phyloP scores from a whole-genome alignment of 2,888 invertebrate genomes.

The Dryococelus australis region DNA sequence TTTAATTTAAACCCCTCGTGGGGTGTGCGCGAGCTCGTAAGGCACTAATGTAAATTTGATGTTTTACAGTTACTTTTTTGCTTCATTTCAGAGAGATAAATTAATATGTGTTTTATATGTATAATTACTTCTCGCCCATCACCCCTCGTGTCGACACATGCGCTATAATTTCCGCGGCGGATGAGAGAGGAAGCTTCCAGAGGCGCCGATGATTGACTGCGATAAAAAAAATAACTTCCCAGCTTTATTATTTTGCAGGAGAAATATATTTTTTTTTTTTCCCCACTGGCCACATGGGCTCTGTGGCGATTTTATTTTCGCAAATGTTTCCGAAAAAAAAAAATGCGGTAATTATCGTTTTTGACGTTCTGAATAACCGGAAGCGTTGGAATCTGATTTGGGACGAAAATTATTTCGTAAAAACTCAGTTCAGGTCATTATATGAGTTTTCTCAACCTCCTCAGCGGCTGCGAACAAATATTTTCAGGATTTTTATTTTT shows the following conservation, averaged over 20 bases:
- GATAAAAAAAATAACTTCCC: not conserved
- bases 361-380: not conserved
- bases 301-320: not conserved
- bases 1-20: constrained; percentile 11
- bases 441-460: not conserved
- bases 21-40: not conserved
- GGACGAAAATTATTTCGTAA: not conserved
- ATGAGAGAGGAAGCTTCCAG: not conserved
- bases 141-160: not conserved
- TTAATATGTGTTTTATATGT: constrained; percentile 25
- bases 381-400: not conserved
- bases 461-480: too few relatives aligned
- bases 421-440: not conserved
- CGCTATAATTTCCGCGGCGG: constrained; percentile 3
- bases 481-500: too few relatives aligned
- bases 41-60: constrained; percentile 30
- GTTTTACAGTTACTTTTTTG: constrained; percentile 13
- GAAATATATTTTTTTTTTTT: not conserved
- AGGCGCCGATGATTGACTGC: constrained; percentile 1
- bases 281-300: not conserved
- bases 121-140: constrained; percentile 26
- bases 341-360: not conserved
- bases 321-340: not conserved
- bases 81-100: constrained; percentile 21
- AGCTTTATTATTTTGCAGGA: not conserved